These are phyloP conservation scores for Cynocephalus volans DNA, from an alignment of 2,113 vertebrate genomes.

Conservation along the genomic window DNA sequence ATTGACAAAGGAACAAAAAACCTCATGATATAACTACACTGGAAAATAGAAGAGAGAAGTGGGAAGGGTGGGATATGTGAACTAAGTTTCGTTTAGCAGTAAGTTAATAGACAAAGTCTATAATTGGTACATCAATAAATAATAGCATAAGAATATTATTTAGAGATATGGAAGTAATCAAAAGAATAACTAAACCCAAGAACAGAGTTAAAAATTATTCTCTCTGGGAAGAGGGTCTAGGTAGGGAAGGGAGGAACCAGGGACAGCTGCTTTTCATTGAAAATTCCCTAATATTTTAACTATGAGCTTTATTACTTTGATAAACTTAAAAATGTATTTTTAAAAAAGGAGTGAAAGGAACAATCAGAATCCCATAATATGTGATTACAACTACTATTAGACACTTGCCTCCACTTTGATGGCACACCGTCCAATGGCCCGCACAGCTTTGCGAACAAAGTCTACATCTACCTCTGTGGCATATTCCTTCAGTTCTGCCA, in stretches of 20 bases:
- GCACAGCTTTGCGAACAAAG: constrained; percentile 98
- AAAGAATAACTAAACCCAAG: constrained; percentile 27
- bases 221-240: not conserved
- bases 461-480: constrained; percentile 99
- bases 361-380: not conserved
- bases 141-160: not conserved
- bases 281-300: constrained; percentile 13
- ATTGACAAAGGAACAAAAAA: not conserved
- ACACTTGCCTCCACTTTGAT: constrained; percentile 97
- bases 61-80: not conserved
- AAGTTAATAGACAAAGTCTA: not conserved
- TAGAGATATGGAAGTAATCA: not conserved
- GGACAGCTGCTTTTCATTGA: not conserved
- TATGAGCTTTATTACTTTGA: constrained; percentile 46
- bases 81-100: not conserved
- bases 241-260: not conserved
- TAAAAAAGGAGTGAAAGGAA: not conserved
- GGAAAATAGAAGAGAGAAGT: not conserved
- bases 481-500: constrained; percentile 99
- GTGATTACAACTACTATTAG: not conserved
- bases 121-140: not conserved
- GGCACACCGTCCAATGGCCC: constrained; percentile 98
- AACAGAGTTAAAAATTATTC: not conserved
- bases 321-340: not conserved
- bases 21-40: not conserved